Evolutionary conservation across 2,113 vertebrate genomes (phyloP).

Genomic region (Hoplias malabaricus): DNA sequence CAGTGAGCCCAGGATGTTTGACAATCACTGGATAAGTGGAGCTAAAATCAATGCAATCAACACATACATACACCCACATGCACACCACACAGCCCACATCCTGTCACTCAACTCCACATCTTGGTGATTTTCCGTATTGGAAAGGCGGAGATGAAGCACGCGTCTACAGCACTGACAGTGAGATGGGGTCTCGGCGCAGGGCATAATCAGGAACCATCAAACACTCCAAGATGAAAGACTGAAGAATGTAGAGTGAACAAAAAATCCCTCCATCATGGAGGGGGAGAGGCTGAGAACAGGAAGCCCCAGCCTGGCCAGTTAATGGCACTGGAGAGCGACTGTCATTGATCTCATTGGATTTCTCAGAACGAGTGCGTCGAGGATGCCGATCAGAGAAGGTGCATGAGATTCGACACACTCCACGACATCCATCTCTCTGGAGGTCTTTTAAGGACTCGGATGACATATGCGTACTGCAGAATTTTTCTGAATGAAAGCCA

Average conservation of each 20-base stretch:
- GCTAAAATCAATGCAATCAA: conserved; percentile 12
- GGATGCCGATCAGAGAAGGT: conserved; percentile 11
- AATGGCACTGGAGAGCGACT: conserved; percentile 13
- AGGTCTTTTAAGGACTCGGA: background rate
- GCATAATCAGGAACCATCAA: conserved; percentile 49
- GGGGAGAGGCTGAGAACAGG: conserved; percentile 13
- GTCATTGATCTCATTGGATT: conserved; percentile 27
- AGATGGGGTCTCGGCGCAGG: conserved; percentile 24
- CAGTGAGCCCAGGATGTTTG: conserved; percentile 5
- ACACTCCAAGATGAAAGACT: conserved; percentile 38
- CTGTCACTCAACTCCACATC: background rate
- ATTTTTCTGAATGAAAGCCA: background rate
- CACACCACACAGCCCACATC: background rate
- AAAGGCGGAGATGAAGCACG: conserved; percentile 10
- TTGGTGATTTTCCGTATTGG: conserved; percentile 19
- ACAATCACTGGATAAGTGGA: conserved; percentile 12
- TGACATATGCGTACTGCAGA: background rate
- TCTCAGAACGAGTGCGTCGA: background rate
- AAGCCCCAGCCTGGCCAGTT: conserved; percentile 17
- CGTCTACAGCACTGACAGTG: conserved; percentile 21
- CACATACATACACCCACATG: background rate
- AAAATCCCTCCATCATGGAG: conserved; percentile 1
- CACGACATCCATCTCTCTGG: background rate
- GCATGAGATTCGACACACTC: background rate
- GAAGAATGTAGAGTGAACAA: conserved; percentile 18